Evolutionary conservation across 2,113 vertebrate species (phyloP), one percentile per base, ranked within the genome.

Genomic region (Platichthys stellatus): DNA sequence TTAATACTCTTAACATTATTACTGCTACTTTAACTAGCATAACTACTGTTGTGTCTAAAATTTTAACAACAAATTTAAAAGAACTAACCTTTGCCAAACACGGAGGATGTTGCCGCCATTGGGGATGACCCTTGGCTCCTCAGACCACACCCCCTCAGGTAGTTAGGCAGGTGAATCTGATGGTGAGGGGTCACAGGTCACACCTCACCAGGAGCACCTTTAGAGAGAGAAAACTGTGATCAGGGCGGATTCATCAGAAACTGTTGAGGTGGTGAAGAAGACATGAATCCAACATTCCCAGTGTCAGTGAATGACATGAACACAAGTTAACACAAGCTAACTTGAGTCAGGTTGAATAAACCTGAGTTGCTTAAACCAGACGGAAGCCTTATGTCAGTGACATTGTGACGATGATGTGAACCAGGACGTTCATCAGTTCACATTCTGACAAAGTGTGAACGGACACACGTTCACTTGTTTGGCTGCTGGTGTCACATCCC

Each of bases 111-210:
- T 38, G 82, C 87, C 17, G 86, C 85, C 63, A 80, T 31, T 88
- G 40, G 71, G 61, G 45, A 68, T 1, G 7, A 21, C 68, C 51
- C 75, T 64, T 57, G 20, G 60, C 13, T 77, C 63, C 43, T 56
- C 61, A 60, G 72, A 60, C 38, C 66, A 75, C 23, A 2, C 85
- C 70, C 83, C 62, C 74, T 80, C 21, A 62, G 66, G 28, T 64
- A 63, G 72, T 74, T 15, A 31, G 60, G 40, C 23, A 58, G 74
- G 57, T 66, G 31, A 47, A n/a, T 57, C 62, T 63, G 66, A 75
- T 76, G 85, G 45, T 63, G 26, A 78, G 35, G 43, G 83, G 86
- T 93, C 89, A 92, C 71, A 82, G 82, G 72, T 92, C 81, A 71
- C 45, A 62, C 7, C 31, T 47, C 66, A 57, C 78, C 69, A 56